Base-by-base conservation (phyloP, 1,140 invertebrate genomes). In the Paralvinella palmiformis region DNA sequence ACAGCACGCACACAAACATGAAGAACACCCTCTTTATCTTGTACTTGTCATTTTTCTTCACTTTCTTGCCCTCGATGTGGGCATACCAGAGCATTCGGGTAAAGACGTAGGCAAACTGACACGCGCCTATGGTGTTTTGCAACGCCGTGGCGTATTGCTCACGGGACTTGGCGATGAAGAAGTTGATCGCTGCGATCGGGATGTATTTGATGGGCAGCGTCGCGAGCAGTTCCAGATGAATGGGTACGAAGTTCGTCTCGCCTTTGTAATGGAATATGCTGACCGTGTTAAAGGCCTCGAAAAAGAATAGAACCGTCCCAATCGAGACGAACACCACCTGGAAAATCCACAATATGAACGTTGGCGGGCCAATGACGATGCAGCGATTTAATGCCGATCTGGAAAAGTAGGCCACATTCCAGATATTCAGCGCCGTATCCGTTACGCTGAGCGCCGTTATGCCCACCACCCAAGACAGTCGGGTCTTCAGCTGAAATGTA, bases 41-140 rank as follows among this genome's bases (percentile, higher is more conserved):
- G 33, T 59, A 32, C 32, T 62, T 62, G 35, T 56, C 59, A 24
- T 61, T 41, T 24, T 45, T 62, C 10, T 31, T 45, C 5, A 66
- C 35, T 29, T 59, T 53, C 36, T 41, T 62, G n/a, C 64, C 64
- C 35, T 66, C 64, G 20, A 66, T 55, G 32, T 66, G 64, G 3
- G 64, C 64, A 20, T 56, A 61, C 64, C 64, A 66, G 29, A 66
- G 17, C 1, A 66, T n/a, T 17, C 64, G 29, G 6, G 57, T 35
- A 41, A 66, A 62, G 31, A 66, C 52, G 36, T 36, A 62, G 29
- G 45, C 29, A 27, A 66, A 50, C 17, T 31, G 35, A 24, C 53
- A 63, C 15, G 59, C 41, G 24, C 59, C 35, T n/a, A 59, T 55
- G 22, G 20, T 29, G 17, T 44, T 55, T 36, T 63, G 62, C 27